Base-by-base conservation (phyloP, 2,113 vertebrate genomes). In the Merops nubicus region DNA sequence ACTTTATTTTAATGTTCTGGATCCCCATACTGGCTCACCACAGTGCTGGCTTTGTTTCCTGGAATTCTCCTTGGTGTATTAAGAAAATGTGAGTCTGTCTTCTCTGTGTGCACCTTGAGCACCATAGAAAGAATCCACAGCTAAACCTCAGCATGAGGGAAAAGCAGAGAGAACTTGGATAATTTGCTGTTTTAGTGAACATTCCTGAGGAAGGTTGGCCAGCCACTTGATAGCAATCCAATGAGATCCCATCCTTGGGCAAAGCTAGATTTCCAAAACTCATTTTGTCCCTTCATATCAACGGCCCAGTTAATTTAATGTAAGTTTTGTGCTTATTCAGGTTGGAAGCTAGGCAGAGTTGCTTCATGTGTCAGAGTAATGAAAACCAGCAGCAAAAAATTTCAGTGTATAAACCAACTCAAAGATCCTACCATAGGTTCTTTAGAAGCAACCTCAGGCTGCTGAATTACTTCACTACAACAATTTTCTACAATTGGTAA, bases 161-260 rank as follows among this genome's bases (percentile, higher is more conserved):
- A 20, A 3, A 68, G 36, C 50, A 85, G 54, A 7, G 2, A 48
- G 40, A 91, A 18, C 25, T 90, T 0, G 0, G 20, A 6, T 56
- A 8, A 59, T 54, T 23, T 31, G 73, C 31, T 73, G 3, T 57
- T 82, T 82, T 72, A 67, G 34, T 69, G 74, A 89, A 33, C 2
- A 0, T 14, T 81, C 34, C 54, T 63, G 59, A 57, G 75, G 59
- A 54, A 51, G 4, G 6, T 3, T 82, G 53, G 40, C 53, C 26
- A 20, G 45, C n/a, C 28, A 8, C 11, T 72, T 47, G n/a, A 11
- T 26, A 60, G 28, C 14, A 67, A n/a, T 43, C 38, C 38, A 56
- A 1, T 56, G 29, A 68, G 12, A 47, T 75, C 56, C 25, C 53
- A 51, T 60, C 47, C 34, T 51, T 64, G 38, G 13, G 75, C 51